phyloP scores from a whole-genome alignment of 2,888 invertebrate genomes.

The Allolobophora icterica region DNA sequence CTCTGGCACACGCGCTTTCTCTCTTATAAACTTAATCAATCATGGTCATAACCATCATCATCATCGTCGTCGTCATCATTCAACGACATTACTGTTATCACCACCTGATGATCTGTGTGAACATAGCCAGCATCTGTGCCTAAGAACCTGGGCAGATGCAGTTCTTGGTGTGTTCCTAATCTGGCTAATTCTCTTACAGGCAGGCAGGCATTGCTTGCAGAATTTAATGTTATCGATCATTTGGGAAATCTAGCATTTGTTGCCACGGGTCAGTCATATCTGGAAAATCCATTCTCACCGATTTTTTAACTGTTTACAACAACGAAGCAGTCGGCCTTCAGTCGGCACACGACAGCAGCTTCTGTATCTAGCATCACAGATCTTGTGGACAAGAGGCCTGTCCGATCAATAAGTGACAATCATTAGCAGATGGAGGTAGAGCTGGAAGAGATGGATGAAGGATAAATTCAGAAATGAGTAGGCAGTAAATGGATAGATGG shows the following conservation, averaged over 20 bases:
- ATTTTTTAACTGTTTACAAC: background rate
- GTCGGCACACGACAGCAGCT: background rate
- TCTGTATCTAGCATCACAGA: conserved; percentile 17
- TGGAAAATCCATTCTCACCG: conserved; percentile 28
- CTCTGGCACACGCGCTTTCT: background rate
- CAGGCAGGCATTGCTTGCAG: background rate
- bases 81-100: background rate
- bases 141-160: background rate
- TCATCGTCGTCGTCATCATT: background rate
- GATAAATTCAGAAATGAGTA: background rate
- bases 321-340: background rate
- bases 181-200: background rate
- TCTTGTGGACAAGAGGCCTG: conserved; percentile 17
- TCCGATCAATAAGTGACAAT: background rate
- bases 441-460: background rate
- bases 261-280: background rate
- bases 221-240: conserved; percentile 1
- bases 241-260: conserved; percentile 23
- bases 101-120: background rate
- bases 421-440: conserved; percentile 8
- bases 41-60: background rate
- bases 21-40: background rate
- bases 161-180: background rate
- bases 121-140: background rate
- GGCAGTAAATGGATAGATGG: background rate